Evolutionary conservation across 2,888 invertebrate genomes (phyloP).

Genomic region (Tetragonula carbonaria): DNA sequence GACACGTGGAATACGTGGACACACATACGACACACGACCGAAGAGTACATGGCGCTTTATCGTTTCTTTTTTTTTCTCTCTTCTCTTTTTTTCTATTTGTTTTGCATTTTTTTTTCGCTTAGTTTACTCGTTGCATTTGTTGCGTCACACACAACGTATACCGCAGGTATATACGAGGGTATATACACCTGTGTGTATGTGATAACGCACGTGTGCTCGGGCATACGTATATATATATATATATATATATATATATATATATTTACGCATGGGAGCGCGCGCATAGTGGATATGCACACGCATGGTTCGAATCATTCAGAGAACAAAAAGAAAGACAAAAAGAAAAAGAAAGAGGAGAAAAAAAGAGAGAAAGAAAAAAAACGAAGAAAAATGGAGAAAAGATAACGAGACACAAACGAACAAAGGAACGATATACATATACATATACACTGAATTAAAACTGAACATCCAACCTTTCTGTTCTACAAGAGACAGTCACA

Average conservation of each 20-base stretch:
- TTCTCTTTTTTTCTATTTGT: not conserved
- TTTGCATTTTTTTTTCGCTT: not conserved
- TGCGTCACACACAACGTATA: not conserved
- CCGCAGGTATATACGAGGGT: not conserved
- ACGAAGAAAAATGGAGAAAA: not conserved
- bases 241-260: not conserved
- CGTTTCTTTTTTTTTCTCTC: not conserved
- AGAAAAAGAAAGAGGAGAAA: not conserved
- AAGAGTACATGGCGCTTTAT: not conserved
- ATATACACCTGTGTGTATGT: not conserved
- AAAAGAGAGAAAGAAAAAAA: not conserved
- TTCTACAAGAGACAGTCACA: conserved; percentile 67
- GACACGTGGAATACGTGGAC: not conserved
- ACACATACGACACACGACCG: conserved; percentile 1
- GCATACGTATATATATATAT: too few relatives aligned
- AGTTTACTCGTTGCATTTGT: not conserved
- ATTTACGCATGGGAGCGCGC: conserved; percentile 45
- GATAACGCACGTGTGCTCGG: not conserved
- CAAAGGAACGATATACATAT: conserved; percentile 48
- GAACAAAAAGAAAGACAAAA: conserved; percentile 27
- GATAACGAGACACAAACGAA: conserved; percentile 32
- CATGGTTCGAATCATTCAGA: conserved; percentile 50
- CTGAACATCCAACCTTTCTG: conserved; percentile 67
- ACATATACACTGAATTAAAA: conserved; percentile 49
- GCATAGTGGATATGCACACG: conserved; percentile 54